A percentile compares a stretch with the other conserved stretches of the same genome.
Evolutionary conservation across 2,888 invertebrate genomes (phyloP).

Genomic region (Cheiracanthium punctorium): DNA sequence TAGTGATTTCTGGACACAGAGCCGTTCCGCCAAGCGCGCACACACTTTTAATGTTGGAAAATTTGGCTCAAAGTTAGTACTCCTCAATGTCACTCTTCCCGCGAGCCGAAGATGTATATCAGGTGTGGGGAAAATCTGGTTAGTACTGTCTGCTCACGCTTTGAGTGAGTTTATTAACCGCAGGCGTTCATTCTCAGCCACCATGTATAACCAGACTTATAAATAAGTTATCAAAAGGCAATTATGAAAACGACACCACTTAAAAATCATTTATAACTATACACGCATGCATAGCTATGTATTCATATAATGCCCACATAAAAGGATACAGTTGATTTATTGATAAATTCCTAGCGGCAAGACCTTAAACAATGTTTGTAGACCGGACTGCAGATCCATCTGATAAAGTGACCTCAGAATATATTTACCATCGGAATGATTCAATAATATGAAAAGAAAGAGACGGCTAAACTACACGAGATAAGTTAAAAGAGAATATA

Average conservation of each 20-base stretch:
- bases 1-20: constrained; percentile 3
- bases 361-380: too few relatives aligned
- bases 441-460: too few relatives aligned
- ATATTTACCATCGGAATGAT: too few relatives aligned
- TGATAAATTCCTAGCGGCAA: too few relatives aligned
- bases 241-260: neutral
- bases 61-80: neutral
- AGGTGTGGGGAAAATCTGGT: neutral
- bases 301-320: neutral
- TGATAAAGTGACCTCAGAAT: too few relatives aligned
- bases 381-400: too few relatives aligned
- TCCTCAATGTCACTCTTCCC: neutral
- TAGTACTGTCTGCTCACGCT: too few relatives aligned
- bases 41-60: neutral
- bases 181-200: neutral
- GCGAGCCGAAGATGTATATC: neutral
- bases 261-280: neutral
- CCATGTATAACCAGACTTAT: neutral
- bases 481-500: too few relatives aligned
- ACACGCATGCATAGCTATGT: neutral
- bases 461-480: too few relatives aligned
- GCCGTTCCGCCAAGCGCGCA: neutral
- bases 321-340: too few relatives aligned
- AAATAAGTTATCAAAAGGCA: neutral
- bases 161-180: neutral